Conservation (phyloP, 2,888 invertebrate genomes). For the Chorisops tibialis region DNA sequence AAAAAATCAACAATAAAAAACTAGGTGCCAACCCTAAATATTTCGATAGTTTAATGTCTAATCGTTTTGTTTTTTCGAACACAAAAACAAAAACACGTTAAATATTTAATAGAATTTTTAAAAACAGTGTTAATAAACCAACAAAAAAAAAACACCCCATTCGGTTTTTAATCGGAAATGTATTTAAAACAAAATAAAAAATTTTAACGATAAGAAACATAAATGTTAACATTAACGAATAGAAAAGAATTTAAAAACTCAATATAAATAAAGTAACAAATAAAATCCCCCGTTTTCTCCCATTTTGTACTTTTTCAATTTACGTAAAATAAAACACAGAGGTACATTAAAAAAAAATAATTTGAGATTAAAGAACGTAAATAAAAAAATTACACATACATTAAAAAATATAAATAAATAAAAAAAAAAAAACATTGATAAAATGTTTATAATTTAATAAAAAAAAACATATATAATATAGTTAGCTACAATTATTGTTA, state of each 20-base stretch:
- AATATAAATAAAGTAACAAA: constrained; percentile 21
- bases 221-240: constrained; percentile 24
- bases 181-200: background rate
- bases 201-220: constrained; percentile 20
- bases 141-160: constrained; percentile 1
- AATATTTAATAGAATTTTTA: constrained; percentile 5
- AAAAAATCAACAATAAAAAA: constrained; percentile 10
- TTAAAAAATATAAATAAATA: too few species aligned
- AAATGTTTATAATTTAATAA: too few species aligned
- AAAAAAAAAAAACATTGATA: too few species aligned
- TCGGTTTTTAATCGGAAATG: constrained; percentile 13
- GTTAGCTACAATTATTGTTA: too few species aligned
- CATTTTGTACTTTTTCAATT: constrained; percentile 27
- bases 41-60: constrained; percentile 2
- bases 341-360: constrained; percentile 18
- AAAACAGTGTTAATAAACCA: background rate
- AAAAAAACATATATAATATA: too few species aligned
- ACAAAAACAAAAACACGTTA: background rate
- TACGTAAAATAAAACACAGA: constrained; percentile 23
- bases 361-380: too few species aligned
- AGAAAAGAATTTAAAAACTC: constrained; percentile 25
- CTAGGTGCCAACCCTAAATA: constrained; percentile 16
- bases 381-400: too few species aligned
- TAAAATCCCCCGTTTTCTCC: constrained; percentile 14
- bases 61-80: background rate